Evolutionary conservation across 2,113 vertebrate genomes (phyloP), one percentile per base, ranked within the genome.

Genomic region (Oncorhynchus nerka): DNA sequence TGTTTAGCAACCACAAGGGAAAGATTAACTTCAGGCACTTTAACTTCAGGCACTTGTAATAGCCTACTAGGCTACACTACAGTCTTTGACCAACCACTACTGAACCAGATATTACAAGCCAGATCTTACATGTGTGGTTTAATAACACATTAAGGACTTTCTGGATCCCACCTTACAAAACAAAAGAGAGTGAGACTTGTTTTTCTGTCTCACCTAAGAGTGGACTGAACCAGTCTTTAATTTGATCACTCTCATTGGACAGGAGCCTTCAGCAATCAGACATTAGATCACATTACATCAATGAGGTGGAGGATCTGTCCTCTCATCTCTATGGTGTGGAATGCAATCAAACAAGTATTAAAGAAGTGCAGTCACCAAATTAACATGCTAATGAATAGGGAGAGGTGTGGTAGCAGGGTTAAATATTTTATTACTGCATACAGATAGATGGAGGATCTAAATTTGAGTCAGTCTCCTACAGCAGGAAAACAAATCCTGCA

Each of bases 191-290:
- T 57, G 16, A 57, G 19, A 20, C 4, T 19, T 57, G 55, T 57
- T 15, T 20, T 57, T 57, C 55, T 57, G 55, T 57, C 26, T 39
- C 32, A 4, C 32, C 30, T 20, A 16, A 20, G 34, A 45, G 20
- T 39, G 30, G 19, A 69, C 68, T 69, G 68, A 69, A 69, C 19
- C 68, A 69, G 15, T 19, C 16, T 69, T 45, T 39, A 62, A n/a
- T 3, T 22, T 9, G 7, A 62, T 11, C 13, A 62, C n/a, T 62
- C 19, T 22, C n/a, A 22, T 22, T 24, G n/a, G n/a, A 62, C n/a
- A 22, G 55, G 55, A 62, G 59, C n/a, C 19, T 24, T 62, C n/a
- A n/a, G 20, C 15, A 5, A 61, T 61, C 59, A 0, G 13, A 57
- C 4, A 62, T 62, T 62, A n/a, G n/a, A 11, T 22, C 59, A 22